Evolutionary conservation across 1,140 invertebrate species (phyloP), one percentile per base, ranked within the genome.

Genomic region (Aphelinus certus): DNA sequence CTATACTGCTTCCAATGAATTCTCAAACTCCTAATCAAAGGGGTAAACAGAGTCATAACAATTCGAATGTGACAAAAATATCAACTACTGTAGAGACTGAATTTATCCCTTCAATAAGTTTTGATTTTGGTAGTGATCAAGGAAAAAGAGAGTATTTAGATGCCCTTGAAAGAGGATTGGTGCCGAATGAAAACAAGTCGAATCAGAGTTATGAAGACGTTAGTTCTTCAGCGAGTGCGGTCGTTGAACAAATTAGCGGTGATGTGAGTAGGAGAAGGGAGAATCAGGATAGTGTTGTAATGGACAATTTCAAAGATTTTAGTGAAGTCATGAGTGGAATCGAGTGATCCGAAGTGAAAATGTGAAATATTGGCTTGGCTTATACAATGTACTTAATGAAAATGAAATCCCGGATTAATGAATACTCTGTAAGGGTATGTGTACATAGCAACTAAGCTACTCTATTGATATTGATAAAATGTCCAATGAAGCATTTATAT

Each of bases 71-170:
- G 3, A 42, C 10, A 60, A 42, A 42, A 42, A 60, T 42, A 26
- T 60, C 57, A 65, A 80, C 78, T 3, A 63, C 80, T 0, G 79
- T 86, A 1, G 81, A 86, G 71, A 87, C 85, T 0, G 85, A 87
- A 75, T 81, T 87, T 2, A 74, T 87, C 7, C 85, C 85, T 42
- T 84, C 86, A 7, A 53, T 87, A 1, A 82, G 84, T 64, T 87
- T 87, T 45, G 80, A 84, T 4, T 77, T 87, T 0, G 82, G 85
- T 48, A 85, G 83, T 1, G 79, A 81, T 4, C 72, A 82, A 26
- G 86, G 81, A 1, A 80, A 81, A 5, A 77, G 83, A 7, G 81
- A 84, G 48, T 87, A 84, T 60, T 80, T 82, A 1, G 81, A 87
- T 42, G 85, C 86, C 42, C 69, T 87, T 7, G 72, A 85, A 5